phyloP scores from a whole-genome alignment of 2,797 vertebrate genomes.

The Sebastes elongatus region DNA sequence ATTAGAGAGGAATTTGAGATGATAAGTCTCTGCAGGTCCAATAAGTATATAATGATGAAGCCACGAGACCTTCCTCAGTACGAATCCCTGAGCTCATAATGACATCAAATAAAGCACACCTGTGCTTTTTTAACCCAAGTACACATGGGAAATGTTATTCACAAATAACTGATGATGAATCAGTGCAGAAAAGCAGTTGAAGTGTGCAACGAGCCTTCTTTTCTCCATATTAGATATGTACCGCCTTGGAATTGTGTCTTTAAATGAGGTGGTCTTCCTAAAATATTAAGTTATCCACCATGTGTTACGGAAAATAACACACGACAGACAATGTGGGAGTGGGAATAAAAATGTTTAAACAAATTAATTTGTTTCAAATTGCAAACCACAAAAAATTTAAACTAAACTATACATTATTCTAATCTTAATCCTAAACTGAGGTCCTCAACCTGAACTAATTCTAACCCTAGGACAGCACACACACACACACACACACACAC shows the following conservation, averaged over 20 bases:
- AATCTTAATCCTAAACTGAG: background rate
- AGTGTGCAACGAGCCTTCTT: background rate
- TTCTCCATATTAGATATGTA: background rate
- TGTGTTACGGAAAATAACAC: background rate
- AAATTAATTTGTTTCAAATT: background rate
- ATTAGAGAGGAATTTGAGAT: background rate
- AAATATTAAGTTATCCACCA: background rate
- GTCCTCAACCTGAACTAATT: background rate
- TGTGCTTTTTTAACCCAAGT: background rate
- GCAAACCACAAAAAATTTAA: background rate
- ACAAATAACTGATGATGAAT: background rate
- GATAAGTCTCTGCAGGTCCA: background rate
- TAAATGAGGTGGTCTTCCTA: background rate
- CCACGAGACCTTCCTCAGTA: background rate
- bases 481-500: too few relatives aligned
- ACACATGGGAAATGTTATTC: background rate
- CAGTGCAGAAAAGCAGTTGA: background rate
- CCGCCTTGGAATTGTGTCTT: too few relatives aligned
- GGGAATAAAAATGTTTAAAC: background rate
- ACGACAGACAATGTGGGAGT: background rate
- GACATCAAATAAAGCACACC: background rate
- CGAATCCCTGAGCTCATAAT: background rate
- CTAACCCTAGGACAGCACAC: background rate
- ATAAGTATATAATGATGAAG: background rate
- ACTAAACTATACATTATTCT: background rate